Base-by-base conservation (phyloP, 2,113 vertebrate genomes). In the Chionomys nivalis region DNA sequence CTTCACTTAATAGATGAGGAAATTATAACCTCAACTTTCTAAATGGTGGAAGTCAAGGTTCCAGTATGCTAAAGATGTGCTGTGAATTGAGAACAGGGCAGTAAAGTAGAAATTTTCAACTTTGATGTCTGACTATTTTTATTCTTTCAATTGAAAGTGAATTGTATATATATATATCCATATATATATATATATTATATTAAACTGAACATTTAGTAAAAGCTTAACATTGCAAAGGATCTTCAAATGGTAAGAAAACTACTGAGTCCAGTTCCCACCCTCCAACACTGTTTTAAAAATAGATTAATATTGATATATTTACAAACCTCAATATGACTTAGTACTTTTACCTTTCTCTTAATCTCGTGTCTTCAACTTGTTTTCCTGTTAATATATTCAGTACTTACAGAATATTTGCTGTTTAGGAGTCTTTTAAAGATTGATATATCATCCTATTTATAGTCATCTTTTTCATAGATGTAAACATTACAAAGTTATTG, bases 1-100 rank as follows among this genome's bases (percentile, higher is more conserved):
- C 76, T 95, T 95, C 73, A 92, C 49, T 85, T 95, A 86, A 78
- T 90, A 78, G 31, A 73, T 75, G 28, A 94, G 44, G 91, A 86
- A 88, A 86, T 81, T 47, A 85, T 95, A 73, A 93, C 70, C 39
- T 86, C 9, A 6, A 85, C 68, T 82, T 96, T 8, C 73, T 92
- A 77, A 96, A 44, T 52, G 16, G 17, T 94, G 19, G 17, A 73
- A 94, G 7, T 11, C 70, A 73, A 81, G 44, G 6, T 93, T 89
- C 47, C 91, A 65, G 89, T 61, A 72, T 39, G 28, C 58, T 82
- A 76, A 68, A 52, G 23, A 81, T 88, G 4, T 61, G 21, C 55
- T 81, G 7, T 87, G 61, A 86, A 89, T 79, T 89, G 73, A 49
- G 19, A 23, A 10, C 49, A 82, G 90, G 85, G 24, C 66, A 89